Evolutionary conservation across 2,888 invertebrate genomes (phyloP), one percentile per base, ranked within the genome.

Genomic region (Meteorus cinctellus): DNA sequence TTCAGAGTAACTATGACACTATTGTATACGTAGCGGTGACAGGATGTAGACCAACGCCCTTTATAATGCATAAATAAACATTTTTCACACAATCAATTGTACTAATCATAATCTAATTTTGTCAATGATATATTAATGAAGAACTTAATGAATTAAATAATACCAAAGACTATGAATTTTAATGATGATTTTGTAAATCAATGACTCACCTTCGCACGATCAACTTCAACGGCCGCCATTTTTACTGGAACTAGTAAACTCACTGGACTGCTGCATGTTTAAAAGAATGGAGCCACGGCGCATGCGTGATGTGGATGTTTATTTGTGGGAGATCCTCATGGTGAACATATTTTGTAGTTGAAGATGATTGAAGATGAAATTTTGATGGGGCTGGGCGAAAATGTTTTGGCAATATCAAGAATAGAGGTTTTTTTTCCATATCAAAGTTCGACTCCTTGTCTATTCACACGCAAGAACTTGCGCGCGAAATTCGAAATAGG

Each of bases 191-290:
- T 71, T 63, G 66, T 72, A 45, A 74, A 75, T 72, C 4, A 45
- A 60, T 78, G 74, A 84, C 85, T 81, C 81, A 90, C 90, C 87
- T 90, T 90, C 10, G 83, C 79, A 82, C 88, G 87, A 79, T 90
- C 90, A 71, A 90, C 86, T 36, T 90, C 90, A 29, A 87, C 88
- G 83, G 92, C 92, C 90, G 93, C 93, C 93, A 93, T 93, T 90
- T 92, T 92, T 91, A 88, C 86, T 87, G 88, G 69, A 24, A 2
- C 31, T 31, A 31, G 2, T 55, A 29, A 31, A 59, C 24, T 65
- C 36, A 51, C 0, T 55, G 16, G n/a, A 59, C 24, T 41, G 65
- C 27, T 10, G 36, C 24, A 41, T n/a, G 1, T 34, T 36, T 19
- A 5, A 65, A 31, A 34, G 65, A 31, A 24, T n/a, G 5, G 41